Percentiles rank a stretch among this genome's conserved stretches.
Evolutionary conservation across 2,113 vertebrate species (phyloP).

Genomic region (Syngnathus scovelli): DNA sequence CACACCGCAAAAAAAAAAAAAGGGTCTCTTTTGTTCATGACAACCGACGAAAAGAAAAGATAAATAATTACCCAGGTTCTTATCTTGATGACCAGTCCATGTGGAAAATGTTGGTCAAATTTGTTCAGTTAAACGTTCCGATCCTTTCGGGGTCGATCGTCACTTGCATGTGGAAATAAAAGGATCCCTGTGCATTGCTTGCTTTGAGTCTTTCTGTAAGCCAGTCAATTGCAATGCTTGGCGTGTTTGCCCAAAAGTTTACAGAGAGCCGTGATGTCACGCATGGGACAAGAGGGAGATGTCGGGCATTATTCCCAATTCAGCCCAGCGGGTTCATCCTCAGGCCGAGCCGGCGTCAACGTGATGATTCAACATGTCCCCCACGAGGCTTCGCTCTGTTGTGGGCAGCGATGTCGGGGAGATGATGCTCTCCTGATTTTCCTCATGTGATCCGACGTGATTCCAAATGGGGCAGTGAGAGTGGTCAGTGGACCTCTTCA

Average conservation of each 20-base stretch:
- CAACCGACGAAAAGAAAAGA: constrained; percentile 29
- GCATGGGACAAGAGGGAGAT: constrained; percentile 21
- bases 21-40: constrained; percentile 27
- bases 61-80: constrained; percentile 16
- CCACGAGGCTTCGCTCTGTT: constrained; percentile 32
- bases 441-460: constrained; percentile 37
- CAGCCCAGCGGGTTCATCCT: constrained; percentile 41
- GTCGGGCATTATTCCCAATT: constrained; percentile 56
- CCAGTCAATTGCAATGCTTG: constrained; percentile 15
- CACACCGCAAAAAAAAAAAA: constrained; percentile 41
- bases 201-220: constrained; percentile 30
- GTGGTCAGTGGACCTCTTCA: constrained; percentile 41
- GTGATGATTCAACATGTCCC: constrained; percentile 44
- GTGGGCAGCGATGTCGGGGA: constrained; percentile 2
- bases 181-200: constrained; percentile 15
- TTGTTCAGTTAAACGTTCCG: constrained; percentile 24
- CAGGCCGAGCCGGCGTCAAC: constrained; percentile 50
- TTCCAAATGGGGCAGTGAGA: constrained; percentile 60
- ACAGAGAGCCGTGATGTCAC: constrained; percentile 43
- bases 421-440: constrained; percentile 34
- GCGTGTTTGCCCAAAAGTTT: constrained; percentile 33
- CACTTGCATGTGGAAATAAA: constrained; percentile 28
- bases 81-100: constrained; percentile 25
- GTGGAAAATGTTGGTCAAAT: constrained; percentile 23
- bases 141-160: constrained; percentile 17